These are phyloP conservation scores for Rhogogaster chlorosoma DNA, from an alignment of 2,888 invertebrate genomes.

Conservation along the genomic window DNA sequence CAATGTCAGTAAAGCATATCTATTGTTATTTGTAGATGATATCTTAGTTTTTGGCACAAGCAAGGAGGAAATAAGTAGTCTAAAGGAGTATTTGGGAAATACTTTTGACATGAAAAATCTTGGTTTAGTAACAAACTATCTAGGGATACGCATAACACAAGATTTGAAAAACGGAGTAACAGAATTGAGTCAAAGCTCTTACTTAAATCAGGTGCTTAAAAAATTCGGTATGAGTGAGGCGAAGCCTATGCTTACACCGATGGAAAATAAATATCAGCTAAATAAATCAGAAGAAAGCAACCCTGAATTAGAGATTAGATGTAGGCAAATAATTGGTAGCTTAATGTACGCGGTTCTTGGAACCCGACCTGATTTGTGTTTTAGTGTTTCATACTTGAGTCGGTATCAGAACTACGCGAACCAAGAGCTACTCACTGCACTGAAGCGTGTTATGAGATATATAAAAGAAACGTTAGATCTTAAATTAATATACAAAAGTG, in stretches of 20 bases:
- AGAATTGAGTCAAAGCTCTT: constrained; percentile 39
- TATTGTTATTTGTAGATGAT: constrained; percentile 59
- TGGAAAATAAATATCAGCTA: not conserved
- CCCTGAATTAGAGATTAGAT: not conserved
- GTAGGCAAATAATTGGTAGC: constrained; percentile 50
- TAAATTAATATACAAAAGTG: too few relatives aligned
- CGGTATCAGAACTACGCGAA: constrained; percentile 54
- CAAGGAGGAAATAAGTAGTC: constrained; percentile 49
- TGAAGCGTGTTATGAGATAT: constrained; percentile 57
- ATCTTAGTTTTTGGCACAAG: constrained; percentile 56
- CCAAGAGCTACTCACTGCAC: constrained; percentile 42
- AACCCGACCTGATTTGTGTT: constrained; percentile 57
- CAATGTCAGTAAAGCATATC: constrained; percentile 50
- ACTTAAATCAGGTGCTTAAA: constrained; percentile 44
- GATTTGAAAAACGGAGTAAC: not conserved
- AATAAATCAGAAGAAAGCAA: not conserved
- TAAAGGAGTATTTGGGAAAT: constrained; percentile 51
- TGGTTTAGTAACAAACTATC: not conserved
- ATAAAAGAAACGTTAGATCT: too few relatives aligned
- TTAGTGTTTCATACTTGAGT: constrained; percentile 55
- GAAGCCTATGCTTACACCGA: not conserved
- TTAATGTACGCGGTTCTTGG: constrained; percentile 52
- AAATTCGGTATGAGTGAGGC: constrained; percentile 50
- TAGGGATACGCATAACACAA: constrained; percentile 30
- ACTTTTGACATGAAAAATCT: constrained; percentile 28